These are phyloP conservation scores for Nasonia vitripennis DNA, from an alignment of 1,140 invertebrate species.

Conservation along the genomic window DNA sequence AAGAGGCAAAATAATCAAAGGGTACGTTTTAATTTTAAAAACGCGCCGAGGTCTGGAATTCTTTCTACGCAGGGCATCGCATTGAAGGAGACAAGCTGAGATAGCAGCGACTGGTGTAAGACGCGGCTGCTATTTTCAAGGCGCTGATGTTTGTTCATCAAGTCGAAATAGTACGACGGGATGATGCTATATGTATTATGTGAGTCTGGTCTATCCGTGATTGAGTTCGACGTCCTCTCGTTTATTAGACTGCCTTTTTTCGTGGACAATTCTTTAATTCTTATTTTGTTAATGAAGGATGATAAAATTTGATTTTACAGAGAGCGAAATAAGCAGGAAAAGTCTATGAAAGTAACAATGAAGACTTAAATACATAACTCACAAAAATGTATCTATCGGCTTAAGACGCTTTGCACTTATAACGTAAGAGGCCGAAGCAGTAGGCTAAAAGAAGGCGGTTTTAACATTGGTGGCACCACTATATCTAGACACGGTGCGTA, in stretches of 20 bases:
- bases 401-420: too few species aligned
- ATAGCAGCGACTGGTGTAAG: not conserved
- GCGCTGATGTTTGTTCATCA: conserved; percentile 47
- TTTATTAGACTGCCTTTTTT: not conserved
- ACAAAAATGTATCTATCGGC: too few species aligned
- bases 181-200: not conserved
- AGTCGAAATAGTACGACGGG: conserved; percentile 28
- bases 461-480: too few species aligned
- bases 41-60: not conserved
- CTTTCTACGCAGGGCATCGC: not conserved
- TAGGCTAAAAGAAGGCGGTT: too few species aligned
- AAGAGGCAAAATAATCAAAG: conserved; percentile 31
- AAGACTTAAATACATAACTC: too few species aligned
- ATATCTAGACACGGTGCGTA: too few species aligned
- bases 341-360: too few species aligned
- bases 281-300: too few species aligned
- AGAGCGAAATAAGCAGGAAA: too few species aligned
- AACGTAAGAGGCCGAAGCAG: too few species aligned
- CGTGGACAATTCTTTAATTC: too few species aligned
- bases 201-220: not conserved
- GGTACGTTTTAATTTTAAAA: conserved; percentile 2
- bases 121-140: conserved; percentile 36
- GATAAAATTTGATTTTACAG: too few species aligned
- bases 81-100: not conserved
- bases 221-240: not conserved